These are phyloP conservation scores for Cheirogaleus major DNA, from an alignment of 2,797 vertebrate genomes.

Conservation along the genomic window DNA sequence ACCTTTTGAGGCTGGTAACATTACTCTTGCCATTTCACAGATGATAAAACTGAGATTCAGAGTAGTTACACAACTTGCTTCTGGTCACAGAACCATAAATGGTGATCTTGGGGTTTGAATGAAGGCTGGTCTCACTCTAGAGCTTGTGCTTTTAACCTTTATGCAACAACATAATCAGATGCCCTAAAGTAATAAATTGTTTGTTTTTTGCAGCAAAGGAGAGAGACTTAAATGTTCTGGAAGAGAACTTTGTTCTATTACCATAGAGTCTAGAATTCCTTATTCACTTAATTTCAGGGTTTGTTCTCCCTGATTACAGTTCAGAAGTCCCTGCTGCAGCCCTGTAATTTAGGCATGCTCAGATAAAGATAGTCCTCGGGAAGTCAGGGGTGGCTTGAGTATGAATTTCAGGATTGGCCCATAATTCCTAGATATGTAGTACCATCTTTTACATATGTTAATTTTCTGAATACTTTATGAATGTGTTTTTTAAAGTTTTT, in stretches of 20 bases:
- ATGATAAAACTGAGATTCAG: neutral
- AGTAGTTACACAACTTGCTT: neutral
- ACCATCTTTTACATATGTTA: neutral
- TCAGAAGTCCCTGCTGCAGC: neutral
- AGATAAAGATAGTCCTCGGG: neutral
- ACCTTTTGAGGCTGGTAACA: neutral
- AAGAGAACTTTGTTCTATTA: neutral
- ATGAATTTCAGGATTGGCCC: neutral
- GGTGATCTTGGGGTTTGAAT: neutral
- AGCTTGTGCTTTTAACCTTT: neutral
- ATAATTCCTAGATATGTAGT: neutral
- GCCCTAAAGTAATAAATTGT: neutral
- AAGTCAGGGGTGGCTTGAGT: neutral
- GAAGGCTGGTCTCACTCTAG: neutral
- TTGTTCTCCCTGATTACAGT: neutral
- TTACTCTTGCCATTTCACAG: neutral
- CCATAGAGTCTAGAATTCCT: neutral
- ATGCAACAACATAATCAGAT: neutral
- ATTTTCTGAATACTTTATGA: neutral
- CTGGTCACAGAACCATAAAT: neutral
- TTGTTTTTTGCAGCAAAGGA: neutral
- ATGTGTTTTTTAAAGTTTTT: neutral
- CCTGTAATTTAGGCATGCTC: neutral
- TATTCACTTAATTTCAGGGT: neutral
- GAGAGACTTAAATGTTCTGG: neutral